Base-by-base conservation (phyloP, 2,797 vertebrate genomes). In the Synaphobranchus kaupii region DNA sequence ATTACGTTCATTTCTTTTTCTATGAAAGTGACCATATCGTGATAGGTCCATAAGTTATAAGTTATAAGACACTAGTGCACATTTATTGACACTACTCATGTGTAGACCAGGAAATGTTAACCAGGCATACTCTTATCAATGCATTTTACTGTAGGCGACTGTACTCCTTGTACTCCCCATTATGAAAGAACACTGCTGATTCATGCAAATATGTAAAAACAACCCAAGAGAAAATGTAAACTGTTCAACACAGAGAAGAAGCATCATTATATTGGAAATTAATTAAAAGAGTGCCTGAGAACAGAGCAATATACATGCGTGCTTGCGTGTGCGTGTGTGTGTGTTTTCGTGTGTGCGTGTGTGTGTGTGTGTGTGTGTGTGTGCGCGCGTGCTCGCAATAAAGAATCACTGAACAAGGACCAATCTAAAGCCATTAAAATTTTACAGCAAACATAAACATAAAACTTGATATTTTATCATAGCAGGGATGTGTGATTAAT, bases 381-480 rank as follows among this genome's bases (percentile, higher is more conserved):
- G 63, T 66, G 63, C 4, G 9, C n/a, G 25, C 25, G n/a, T 66
- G n/a, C n/a, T 4, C 28, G 1, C 17, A 12, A 34, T 71, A 31
- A 6, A 34, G 68, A 31, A 71, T 71, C 78, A 86, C 66, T 80
- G 47, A 31, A 34, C 66, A 85, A 86, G 83, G 86, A 89, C 63
- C 56, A 56, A 83, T 76, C 84, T 84, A 87, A 87, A 87, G 68
- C 86, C 28, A 81, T n/a, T 13, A 50, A 31, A 84, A 73, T 10
- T 54, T 86, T 86, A 76, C 50, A 87, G 82, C 71, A 86, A 87
- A 86, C n/a, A 78, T 87, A 80, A 87, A 20, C 84, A 50, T 87
- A 15, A 78, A 60, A 63, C 54, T 50, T 28, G 31, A 68, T 47
- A 84, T 71, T 71, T 71, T n/a, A 87, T 89, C 76, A 87, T 66